phyloP scores from a whole-genome alignment of 2,888 invertebrate genomes.

The Eristalinus aeneus region DNA sequence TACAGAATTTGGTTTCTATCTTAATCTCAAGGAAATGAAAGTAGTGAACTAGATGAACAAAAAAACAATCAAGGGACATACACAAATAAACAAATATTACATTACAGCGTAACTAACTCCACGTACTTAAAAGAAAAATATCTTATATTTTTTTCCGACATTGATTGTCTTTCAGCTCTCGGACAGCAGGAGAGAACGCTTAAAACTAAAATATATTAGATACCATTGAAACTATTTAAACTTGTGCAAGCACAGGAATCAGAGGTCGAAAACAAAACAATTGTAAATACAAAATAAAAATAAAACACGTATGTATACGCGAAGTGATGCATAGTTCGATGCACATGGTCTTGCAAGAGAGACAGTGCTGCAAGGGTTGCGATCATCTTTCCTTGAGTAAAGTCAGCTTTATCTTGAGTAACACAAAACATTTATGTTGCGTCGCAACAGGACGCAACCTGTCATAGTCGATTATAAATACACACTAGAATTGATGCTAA shows the following conservation, averaged over 20 bases:
- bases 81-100: neutral
- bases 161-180: neutral
- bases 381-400: slow-evolving; percentile 17
- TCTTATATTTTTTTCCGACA: neutral
- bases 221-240: slow-evolving; percentile 2
- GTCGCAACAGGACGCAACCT: slow-evolving; percentile 32
- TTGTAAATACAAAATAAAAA: slow-evolving; percentile 1
- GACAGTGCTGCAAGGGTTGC: slow-evolving; percentile 17
- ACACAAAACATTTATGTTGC: slow-evolving; percentile 29
- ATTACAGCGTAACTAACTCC: too few species aligned
- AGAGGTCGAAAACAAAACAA: neutral
- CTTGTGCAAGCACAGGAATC: neutral
- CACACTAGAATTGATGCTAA: neutral
- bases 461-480: slow-evolving; percentile 27
- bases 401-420: slow-evolving; percentile 36
- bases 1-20: too few species aligned
- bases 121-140: neutral
- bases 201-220: neutral
- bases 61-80: neutral
- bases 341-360: slow-evolving; percentile 11
- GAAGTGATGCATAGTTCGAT: slow-evolving; percentile 41
- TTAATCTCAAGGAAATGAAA: too few species aligned
- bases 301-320: slow-evolving; percentile 8
- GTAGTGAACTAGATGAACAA: too few species aligned
- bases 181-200: neutral